phyloP scores from a whole-genome alignment of 2,888 invertebrate genomes.

The Mylabris sibirica region DNA sequence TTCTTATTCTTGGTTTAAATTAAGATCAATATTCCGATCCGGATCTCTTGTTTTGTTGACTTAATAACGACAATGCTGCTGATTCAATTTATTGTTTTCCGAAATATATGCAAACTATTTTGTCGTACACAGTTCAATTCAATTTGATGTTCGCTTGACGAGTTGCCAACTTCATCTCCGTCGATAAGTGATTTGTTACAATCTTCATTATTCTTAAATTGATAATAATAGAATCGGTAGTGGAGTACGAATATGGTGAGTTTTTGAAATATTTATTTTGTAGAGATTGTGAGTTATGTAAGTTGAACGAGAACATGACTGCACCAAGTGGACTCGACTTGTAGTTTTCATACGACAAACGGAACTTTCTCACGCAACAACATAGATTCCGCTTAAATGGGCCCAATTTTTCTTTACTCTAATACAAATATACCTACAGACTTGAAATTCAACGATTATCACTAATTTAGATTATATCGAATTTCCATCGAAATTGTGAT shows the following conservation, averaged over 20 bases:
- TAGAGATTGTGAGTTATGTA: slow-evolving; percentile 60
- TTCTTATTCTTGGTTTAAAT: neutral
- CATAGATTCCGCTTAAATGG: slow-evolving; percentile 24
- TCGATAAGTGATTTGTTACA: neutral
- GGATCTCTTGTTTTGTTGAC: neutral
- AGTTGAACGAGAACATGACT: slow-evolving; percentile 51
- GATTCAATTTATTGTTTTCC: slow-evolving; percentile 38
- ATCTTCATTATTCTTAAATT: neutral
- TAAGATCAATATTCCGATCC: slow-evolving; percentile 28
- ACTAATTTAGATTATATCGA: neutral
- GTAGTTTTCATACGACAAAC: slow-evolving; percentile 37
- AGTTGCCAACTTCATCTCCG: neutral
- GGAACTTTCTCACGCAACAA: slow-evolving; percentile 40
- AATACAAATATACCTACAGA: neutral
- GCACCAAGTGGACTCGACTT: slow-evolving; percentile 50
- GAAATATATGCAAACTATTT: slow-evolving; percentile 33
- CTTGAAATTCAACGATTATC: neutral
- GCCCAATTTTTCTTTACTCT: slow-evolving; percentile 2
- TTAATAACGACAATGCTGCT: slow-evolving; percentile 16
- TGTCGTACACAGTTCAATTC: slow-evolving; percentile 22
- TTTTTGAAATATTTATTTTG: slow-evolving; percentile 54
- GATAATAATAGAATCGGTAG: neutral
- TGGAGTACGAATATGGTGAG: neutral
- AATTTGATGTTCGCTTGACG: slow-evolving; percentile 4
- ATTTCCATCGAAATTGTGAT: neutral